These are phyloP conservation scores for Drosophila busckii DNA, from an alignment of 1,140 invertebrate genomes.

Conservation along the genomic window DNA sequence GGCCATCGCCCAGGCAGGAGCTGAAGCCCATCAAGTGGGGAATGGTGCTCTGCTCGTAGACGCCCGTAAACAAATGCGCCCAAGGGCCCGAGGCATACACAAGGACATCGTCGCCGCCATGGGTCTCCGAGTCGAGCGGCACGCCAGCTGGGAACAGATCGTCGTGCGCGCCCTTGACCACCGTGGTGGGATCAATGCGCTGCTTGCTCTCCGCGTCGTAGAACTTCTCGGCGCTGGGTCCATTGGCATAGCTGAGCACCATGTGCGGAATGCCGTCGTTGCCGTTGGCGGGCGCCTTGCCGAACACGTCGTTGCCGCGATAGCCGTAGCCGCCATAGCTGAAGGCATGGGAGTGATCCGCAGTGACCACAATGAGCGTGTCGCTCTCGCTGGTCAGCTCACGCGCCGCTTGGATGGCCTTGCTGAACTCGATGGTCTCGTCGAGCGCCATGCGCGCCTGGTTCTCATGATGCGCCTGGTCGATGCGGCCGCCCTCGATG, in stretches of 20 bases:
- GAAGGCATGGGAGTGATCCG: conserved; percentile 86
- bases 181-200: conserved; percentile 58
- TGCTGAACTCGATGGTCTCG: conserved; percentile 83
- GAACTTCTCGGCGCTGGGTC: conserved; percentile 81
- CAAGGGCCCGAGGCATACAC: conserved; percentile 84
- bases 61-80: conserved; percentile 86
- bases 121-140: conserved; percentile 81
- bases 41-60: conserved; percentile 89
- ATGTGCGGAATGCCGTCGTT: conserved; percentile 82
- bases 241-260: conserved; percentile 87
- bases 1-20: conserved; percentile 80
- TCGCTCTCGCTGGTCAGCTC: conserved; percentile 81
- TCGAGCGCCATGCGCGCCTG: conserved; percentile 84
- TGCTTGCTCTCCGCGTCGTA: conserved; percentile 56
- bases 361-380: conserved; percentile 84
- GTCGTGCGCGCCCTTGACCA: conserved; percentile 44
- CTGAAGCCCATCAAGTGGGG: conserved; percentile 87
- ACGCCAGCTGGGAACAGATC: conserved; percentile 80
- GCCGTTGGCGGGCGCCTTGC: conserved; percentile 73
- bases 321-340: conserved; percentile 82
- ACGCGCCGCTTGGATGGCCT: conserved; percentile 81
- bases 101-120: conserved; percentile 85
- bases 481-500: conserved; percentile 86
- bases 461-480: conserved; percentile 89
- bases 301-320: conserved; percentile 80